Percentiles rank a stretch among this genome's conserved stretches.
phyloP scores from a whole-genome alignment of 2,113 vertebrate genomes.

The Ptilonorhynchus violaceus region DNA sequence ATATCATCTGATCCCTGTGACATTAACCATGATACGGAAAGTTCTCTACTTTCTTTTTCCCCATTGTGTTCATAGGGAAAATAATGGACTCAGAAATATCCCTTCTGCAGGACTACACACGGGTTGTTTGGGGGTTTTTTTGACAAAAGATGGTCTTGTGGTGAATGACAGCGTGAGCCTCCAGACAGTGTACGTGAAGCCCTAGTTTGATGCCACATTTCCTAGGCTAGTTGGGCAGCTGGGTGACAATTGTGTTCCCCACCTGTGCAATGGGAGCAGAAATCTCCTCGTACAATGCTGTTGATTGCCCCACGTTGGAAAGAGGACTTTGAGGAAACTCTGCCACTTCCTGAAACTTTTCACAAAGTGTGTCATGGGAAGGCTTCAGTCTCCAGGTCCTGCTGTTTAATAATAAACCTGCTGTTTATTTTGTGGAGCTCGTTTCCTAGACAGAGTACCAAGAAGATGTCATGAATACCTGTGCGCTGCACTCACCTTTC shows the following conservation, averaged over 20 bases:
- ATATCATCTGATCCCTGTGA: not conserved
- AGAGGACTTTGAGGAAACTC: not conserved
- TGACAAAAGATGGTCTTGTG: not conserved
- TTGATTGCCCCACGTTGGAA: not conserved
- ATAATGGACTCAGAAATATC: not conserved
- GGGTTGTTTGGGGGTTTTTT: fast-evolving
- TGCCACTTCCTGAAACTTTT: not conserved
- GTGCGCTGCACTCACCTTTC: not conserved
- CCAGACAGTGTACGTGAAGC: not conserved
- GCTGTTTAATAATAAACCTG: constrained; percentile 31
- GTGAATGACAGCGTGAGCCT: not conserved
- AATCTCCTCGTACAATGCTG: not conserved
- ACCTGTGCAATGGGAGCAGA: not conserved
- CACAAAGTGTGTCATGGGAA: not conserved
- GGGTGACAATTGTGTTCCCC: not conserved
- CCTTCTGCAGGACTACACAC: not conserved
- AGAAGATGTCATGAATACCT: not conserved
- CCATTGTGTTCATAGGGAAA: not conserved
- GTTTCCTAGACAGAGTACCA: constrained; percentile 50
- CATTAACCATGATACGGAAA: not conserved
- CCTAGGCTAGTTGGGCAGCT: not conserved
- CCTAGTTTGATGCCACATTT: not conserved
- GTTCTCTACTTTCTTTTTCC: not conserved
- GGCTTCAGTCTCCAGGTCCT: not conserved
- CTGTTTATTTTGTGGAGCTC: constrained; percentile 22